phyloP scores from a whole-genome alignment of 2,113 vertebrate genomes.

The Gnathonemus longibarbis region DNA sequence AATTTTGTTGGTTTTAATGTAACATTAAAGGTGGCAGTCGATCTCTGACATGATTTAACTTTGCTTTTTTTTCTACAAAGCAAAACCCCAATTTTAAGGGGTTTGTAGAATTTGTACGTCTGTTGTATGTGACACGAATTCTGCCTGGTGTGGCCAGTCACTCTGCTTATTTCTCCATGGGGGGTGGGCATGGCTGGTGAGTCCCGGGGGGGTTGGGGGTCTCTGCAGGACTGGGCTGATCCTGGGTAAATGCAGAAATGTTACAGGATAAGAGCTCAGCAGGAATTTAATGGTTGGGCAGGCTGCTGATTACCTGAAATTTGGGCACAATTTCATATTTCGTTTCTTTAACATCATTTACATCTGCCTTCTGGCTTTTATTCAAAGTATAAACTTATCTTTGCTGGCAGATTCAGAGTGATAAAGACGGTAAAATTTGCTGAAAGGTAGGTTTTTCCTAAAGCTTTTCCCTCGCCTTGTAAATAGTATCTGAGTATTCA shows the following conservation, averaged over 20 bases:
- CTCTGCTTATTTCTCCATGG: background rate
- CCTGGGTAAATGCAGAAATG: background rate
- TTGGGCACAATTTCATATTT: background rate
- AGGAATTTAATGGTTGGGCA: background rate
- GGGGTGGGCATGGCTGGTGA: background rate
- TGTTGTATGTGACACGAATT: background rate
- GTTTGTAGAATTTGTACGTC: background rate
- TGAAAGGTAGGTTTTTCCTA: background rate
- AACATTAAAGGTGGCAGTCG: background rate
- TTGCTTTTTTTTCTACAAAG: background rate
- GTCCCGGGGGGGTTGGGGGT: background rate
- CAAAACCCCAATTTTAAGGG: background rate
- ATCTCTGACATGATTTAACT: background rate
- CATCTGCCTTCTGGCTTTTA: background rate
- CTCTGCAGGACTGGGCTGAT: background rate
- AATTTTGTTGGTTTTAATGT: background rate
- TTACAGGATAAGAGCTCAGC: background rate
- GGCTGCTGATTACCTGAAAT: background rate
- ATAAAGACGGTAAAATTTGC: background rate
- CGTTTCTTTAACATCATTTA: background rate
- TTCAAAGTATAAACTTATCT: background rate
- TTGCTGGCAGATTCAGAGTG: background rate
- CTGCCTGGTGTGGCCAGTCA: background rate
- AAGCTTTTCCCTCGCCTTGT: background rate
- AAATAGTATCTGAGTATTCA: background rate